Base-by-base conservation (phyloP, 1,140 invertebrate genomes). In the Aphaenogaster rudis region DNA sequence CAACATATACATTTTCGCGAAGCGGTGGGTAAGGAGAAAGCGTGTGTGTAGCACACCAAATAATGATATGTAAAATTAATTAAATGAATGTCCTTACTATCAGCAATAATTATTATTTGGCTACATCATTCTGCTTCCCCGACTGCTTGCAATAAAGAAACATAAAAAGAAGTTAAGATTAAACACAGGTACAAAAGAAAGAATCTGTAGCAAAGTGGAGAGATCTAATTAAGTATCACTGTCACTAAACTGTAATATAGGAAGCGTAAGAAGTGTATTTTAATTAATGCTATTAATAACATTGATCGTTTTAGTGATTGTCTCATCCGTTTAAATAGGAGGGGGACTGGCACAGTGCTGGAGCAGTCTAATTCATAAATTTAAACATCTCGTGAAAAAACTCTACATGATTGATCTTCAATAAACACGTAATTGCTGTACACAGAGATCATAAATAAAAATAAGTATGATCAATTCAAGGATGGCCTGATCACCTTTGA, bases 71-170 rank as follows among this genome's bases (percentile, higher is more conserved):
- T 86, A 84, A 88, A 92, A 92, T 92, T 88, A 88, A 92, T 92
- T 91, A 91, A 92, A 89, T 88, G 86, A 87, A 90, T 93, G 78
- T 93, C 84, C 95, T 95, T 95, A 95, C 95, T 94, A 95, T 94
- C 93, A 85, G 91, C 89, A 95, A 95, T 88, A 94, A 95, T 94
- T 94, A 93, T 95, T 95, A 95, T 94, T 95, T 95, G 94, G 94
- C 93, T 94, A 95, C 90, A 85, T 95, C 94, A 94, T 95, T 95
- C 92, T 93, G 93, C 94, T 91, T 94, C 94, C 93, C 94, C 92
- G 93, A 95, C 94, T 95, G 94, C 94, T 95, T 95, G 94, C 93
- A 94, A 93, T 92, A 94, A 91, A 89, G 92, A 94, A 95, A 92
- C 95, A 92, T 93, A 93, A 95, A 92, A 93, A 92, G 93, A 95